Conservation (phyloP, 2,888 invertebrate species). For the Calameuta pallipes region DNA sequence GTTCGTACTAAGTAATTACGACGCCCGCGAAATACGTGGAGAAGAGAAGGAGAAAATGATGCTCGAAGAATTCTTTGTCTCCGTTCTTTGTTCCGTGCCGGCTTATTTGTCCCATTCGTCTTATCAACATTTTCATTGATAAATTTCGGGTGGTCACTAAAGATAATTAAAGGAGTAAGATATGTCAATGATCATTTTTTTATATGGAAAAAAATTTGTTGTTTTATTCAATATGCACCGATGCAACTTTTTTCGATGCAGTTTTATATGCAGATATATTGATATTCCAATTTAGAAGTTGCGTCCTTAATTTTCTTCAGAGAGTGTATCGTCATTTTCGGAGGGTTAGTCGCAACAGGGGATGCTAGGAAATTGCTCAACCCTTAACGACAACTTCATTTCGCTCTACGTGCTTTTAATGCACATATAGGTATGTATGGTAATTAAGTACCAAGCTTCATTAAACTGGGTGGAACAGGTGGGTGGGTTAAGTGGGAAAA, state of each 20-base stretch:
- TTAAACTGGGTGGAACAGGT: conserved; percentile 7
- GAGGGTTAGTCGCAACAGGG: background rate
- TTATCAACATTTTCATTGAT: background rate
- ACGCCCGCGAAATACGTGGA: background rate
- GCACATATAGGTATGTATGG: background rate
- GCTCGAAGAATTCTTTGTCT: background rate
- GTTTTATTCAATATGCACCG: background rate
- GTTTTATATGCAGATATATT: background rate
- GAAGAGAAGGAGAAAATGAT: background rate
- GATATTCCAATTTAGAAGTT: background rate
- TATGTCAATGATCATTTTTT: background rate
- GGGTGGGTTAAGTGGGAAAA: background rate
- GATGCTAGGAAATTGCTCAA: background rate
- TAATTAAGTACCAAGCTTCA: background rate
- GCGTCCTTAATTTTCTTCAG: background rate
- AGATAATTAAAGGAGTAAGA: background rate
- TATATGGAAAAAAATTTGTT: too few relatives aligned
- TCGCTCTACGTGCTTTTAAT: background rate
- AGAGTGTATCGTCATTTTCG: background rate
- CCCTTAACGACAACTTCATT: background rate
- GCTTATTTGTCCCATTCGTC: background rate
- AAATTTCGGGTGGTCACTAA: background rate
- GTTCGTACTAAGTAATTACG: background rate
- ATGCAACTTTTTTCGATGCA: background rate
- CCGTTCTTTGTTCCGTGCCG: too few relatives aligned